Evolutionary conservation across 2,797 vertebrate species (phyloP).

Genomic region (Megaceryle alcyon): DNA sequence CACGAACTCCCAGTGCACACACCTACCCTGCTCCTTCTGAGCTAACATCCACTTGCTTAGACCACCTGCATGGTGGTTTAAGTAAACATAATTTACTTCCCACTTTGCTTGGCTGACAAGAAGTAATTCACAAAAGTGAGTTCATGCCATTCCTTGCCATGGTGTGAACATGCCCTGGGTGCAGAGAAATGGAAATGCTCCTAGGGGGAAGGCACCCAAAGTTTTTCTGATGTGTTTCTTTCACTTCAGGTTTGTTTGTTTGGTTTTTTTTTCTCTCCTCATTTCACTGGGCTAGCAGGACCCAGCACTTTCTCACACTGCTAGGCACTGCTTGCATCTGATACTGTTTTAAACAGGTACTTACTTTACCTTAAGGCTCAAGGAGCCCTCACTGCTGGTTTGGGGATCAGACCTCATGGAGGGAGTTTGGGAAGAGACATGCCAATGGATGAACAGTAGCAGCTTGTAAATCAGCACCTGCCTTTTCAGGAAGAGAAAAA

Average conservation of each 20-base stretch:
- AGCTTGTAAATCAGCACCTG: not conserved
- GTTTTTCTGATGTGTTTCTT: not conserved
- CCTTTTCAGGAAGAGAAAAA: not conserved
- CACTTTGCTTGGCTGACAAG: not conserved
- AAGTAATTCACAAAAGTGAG: not conserved
- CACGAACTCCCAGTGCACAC: rapidly evolving
- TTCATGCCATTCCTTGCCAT: not conserved
- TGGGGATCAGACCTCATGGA: not conserved
- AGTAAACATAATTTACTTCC: not conserved
- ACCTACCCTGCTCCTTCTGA: not conserved
- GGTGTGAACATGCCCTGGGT: not conserved
- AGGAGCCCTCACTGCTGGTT: not conserved
- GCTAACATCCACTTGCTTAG: not conserved
- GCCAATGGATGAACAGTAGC: not conserved
- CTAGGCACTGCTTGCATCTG: not conserved
- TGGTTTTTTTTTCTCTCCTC: not conserved
- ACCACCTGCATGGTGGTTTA: not conserved
- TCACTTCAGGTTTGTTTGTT: not conserved
- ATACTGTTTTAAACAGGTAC: not conserved
- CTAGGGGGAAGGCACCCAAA: not conserved
- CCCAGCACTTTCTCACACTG: not conserved
- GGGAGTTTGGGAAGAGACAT: not conserved
- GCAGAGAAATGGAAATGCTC: not conserved
- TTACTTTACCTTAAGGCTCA: not conserved
- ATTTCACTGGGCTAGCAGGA: not conserved